Base-by-base conservation (phyloP, 1,140 invertebrate genomes). In the Eupeodes corollae region DNA sequence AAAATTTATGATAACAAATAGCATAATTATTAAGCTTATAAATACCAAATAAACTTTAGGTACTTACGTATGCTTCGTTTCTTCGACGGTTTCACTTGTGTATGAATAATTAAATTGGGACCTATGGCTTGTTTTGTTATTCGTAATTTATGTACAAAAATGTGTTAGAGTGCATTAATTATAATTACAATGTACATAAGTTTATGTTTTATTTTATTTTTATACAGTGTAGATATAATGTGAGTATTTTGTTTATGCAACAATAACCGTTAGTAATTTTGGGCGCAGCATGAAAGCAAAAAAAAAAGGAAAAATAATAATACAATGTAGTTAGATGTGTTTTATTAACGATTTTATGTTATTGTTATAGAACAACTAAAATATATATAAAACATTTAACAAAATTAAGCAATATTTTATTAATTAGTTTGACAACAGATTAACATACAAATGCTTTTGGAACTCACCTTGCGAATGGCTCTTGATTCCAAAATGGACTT, bases 381-480 rank as follows among this genome's bases (percentile, higher is more conserved):
- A 26, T 26, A 26, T n/a, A n/a, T 26, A 26, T 26, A 26, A 26
- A 26, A 26, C 21, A 26, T 26, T 26, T n/a, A n/a, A n/a, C n/a
- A n/a, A n/a, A n/a, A n/a, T n/a, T n/a, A n/a, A n/a, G 21, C 21
- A 26, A 26, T 8, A 26, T 3, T 8, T 26, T 18, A 42, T 19
- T 5, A 5, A 14, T 16, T 37, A n/a, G 6, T 3, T 37, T 11
- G 35, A 37, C 35, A 37, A 5, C 6, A 16, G 3, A 14, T 16
- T 5, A 34, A 34, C 9, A 14, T 6, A 14, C 15, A n/a, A 16
- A 37, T n/a, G 13, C 6, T 37, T 16, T 37, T 5, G 11, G 21
- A 37, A 52, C 61, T 57, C 46, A 68, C 66, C 65, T 66, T 54
- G 57, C 55, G 40, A 68, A 68, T 34, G 61, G 54, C 48, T 64